Evolutionary conservation across 2,113 vertebrate genomes (phyloP), one percentile per base, ranked within the genome.

Genomic region (Rhinopomastus cyanomelas): DNA sequence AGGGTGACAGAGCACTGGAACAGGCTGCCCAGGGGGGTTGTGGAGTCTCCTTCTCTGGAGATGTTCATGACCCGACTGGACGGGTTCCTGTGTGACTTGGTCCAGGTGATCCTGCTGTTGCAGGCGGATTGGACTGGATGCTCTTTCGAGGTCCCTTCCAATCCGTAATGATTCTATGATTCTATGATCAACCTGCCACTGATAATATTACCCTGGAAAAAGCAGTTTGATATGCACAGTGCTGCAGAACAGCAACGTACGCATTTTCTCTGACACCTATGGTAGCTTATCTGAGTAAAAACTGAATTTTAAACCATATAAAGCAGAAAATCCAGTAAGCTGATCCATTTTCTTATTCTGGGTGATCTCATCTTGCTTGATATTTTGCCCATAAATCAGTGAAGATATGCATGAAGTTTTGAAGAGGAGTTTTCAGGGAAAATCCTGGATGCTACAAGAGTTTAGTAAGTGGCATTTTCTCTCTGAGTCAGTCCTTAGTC

Each of bases 371-470:
- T 55, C 53, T 60, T 61, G 30, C 61, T 88, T 81, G 61, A 71
- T n/a, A 56, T 51, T 11, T 89, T 71, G 75, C 87, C 65, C 3
- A 0, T 88, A 86, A 94, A 75, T 30, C 76, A 65, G 23, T 74
- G 62, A 59, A 51, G 16, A 10, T 81, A 37, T 1, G 0, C 6
- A 6, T 73, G 36, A 89, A 37, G 49, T 75, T 78, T 16, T 78
- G 73, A 88, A 68, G 3, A 56, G 71, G 72, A 83, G 19, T 37
- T 91, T 88, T 62, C 61, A 74, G 91, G 89, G 89, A 85, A 94
- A 95, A 91, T 56, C 87, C 89, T 7, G 0, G 12, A 26, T 32
- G 29, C 85, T 80, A 64, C 67, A 71, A 85, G 84, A 86, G 27
- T 81, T 42, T 75, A 20, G 75, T 80, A 85, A 64, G 34, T 61